Evolutionary conservation across 1,140 invertebrate genomes (phyloP), one percentile per base, ranked within the genome.

Genomic region (Leucophenga varia): DNA sequence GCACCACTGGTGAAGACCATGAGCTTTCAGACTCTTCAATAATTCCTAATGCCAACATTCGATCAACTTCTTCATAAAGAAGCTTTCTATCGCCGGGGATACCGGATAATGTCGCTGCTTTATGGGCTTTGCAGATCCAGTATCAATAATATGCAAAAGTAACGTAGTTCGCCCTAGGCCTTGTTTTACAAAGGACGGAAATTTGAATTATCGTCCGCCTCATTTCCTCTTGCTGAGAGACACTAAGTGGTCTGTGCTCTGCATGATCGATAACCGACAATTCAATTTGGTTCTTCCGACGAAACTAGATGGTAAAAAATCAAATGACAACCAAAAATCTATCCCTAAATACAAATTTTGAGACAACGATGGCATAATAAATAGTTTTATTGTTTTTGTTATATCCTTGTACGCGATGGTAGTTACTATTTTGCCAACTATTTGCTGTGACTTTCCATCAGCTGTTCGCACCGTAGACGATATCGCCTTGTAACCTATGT

Each of bases 101-200:
- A n/a, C n/a, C n/a, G n/a, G n/a, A 22, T 55, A 57, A 25, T 57
- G 46, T 31, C 55, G 30, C 28, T 60, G 55, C 22, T 55, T 61
- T n/a, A 69, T 43, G 9, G 42, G 42, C 5, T 13, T 13, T 13
- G 17, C 20, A 17, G 20, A 18, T 12, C 6, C 13, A 7, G 35
- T 12, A 16, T 36, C 20, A 14, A 14, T 36, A 16, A n/a, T n/a
- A n/a, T n/a, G n/a, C n/a, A n/a, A n/a, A n/a, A n/a, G n/a, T n/a
- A n/a, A n/a, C n/a, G n/a, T n/a, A n/a, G n/a, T n/a, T n/a, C n/a
- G n/a, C n/a, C n/a, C n/a, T n/a, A n/a, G n/a, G n/a, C n/a, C n/a
- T n/a, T n/a, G n/a, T n/a, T n/a, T n/a, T n/a, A n/a, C n/a, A n/a
- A n/a, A n/a, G n/a, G n/a, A n/a, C n/a, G n/a, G n/a, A 16, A 36